Percentiles rank a stretch among this genome's conserved stretches.
Conservation (phyloP, 2,888 invertebrate genomes). For the Pteria penguin region DNA sequence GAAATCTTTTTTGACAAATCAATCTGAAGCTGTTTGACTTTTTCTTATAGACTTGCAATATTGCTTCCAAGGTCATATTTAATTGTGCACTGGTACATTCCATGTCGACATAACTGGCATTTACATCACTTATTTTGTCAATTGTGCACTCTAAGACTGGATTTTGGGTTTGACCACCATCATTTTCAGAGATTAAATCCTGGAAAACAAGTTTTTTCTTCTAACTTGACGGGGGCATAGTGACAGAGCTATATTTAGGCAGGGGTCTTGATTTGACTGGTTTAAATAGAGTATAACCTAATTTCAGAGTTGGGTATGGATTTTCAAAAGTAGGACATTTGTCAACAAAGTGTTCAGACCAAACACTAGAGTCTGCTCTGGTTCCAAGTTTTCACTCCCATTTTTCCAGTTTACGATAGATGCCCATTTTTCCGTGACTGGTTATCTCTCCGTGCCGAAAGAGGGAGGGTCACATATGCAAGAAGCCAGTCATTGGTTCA, state of each 20-base stretch:
- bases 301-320: slow-evolving; percentile 5
- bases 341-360: no score
- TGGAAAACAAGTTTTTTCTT: background rate
- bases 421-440: no score
- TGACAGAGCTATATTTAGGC: background rate
- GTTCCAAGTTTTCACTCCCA: background rate
- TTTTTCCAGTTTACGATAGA: no score
- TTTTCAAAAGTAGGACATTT: background rate
- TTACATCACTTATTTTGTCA: background rate
- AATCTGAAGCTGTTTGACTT: background rate
- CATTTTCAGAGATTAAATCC: no score
- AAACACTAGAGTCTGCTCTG: slow-evolving; percentile 5
- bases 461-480: background rate
- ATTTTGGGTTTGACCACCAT: no score
- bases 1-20: background rate
- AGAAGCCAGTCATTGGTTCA: background rate
- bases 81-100: background rate
- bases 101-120: background rate
- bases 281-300: background rate
- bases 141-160: no score
- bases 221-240: background rate
- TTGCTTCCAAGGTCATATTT: background rate
- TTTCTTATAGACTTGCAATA: background rate
- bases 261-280: slow-evolving; percentile 1
- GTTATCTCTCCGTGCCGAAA: background rate